Conservation (phyloP, 2,797 vertebrate species). For the Vultur gryphus region DNA sequence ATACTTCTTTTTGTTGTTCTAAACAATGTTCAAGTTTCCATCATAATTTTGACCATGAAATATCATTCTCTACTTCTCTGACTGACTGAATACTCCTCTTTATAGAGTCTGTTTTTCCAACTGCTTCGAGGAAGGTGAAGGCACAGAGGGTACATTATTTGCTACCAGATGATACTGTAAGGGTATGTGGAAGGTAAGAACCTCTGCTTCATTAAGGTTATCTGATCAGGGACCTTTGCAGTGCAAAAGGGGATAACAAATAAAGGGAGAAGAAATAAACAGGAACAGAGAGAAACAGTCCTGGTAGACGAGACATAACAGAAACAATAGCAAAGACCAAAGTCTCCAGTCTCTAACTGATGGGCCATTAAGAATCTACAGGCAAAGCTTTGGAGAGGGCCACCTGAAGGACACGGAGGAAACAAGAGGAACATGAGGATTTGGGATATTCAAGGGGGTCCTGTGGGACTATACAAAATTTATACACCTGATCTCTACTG, state of each 20-base stretch:
- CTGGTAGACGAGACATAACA: fast-evolving
- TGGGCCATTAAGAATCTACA: background rate
- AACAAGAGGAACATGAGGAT: background rate
- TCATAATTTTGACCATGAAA: background rate
- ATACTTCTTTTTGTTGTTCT: background rate
- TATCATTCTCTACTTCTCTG: background rate
- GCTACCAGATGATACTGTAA: background rate
- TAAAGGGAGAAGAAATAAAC: background rate
- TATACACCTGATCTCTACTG: background rate
- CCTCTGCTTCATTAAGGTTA: background rate
- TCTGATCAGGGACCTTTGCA: background rate
- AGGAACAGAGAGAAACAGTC: background rate
- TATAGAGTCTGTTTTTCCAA: background rate
- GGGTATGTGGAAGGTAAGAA: background rate
- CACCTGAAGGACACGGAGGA: background rate
- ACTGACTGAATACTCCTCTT: background rate
- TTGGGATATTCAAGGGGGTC: fast-evolving
- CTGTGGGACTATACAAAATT: background rate
- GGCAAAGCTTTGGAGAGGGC: background rate
- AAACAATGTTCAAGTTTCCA: background rate
- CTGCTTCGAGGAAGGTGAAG: background rate
- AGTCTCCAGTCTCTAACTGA: background rate
- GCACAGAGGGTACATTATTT: background rate
- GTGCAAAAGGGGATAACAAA: background rate
- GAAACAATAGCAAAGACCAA: background rate